A percentile compares a stretch with the other conserved stretches of the same genome.
These are phyloP conservation scores for Eupithecia subfuscata DNA, from an alignment of 2,888 invertebrate species.

Conservation along the genomic window DNA sequence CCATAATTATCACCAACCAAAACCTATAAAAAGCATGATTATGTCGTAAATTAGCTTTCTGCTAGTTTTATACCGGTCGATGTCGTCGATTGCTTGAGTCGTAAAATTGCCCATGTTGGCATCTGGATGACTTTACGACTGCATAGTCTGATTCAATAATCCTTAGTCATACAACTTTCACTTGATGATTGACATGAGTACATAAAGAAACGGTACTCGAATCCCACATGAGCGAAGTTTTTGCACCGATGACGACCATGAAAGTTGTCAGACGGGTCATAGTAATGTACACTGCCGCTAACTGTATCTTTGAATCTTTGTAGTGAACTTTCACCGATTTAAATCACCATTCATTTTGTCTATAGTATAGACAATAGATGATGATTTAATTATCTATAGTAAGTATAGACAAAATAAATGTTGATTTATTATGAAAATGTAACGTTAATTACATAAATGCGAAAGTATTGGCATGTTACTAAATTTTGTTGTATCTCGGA, in stretches of 20 bases:
- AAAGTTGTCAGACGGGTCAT: slow-evolving; percentile 46
- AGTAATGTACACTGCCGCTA: slow-evolving; percentile 34
- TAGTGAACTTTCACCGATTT: slow-evolving; percentile 43
- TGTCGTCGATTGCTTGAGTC: not conserved
- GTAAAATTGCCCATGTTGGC: not conserved
- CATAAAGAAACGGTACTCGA: not conserved
- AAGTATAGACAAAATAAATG: too few relatives aligned
- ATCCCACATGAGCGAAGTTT: slow-evolving; percentile 14
- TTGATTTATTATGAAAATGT: too few relatives aligned
- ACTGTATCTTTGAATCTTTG: slow-evolving; percentile 14
- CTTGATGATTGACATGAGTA: not conserved
- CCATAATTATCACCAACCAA: not conserved
- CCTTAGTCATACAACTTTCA: not conserved
- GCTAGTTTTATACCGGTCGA: not conserved
- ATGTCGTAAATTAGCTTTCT: not conserved
- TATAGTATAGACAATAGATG: too few relatives aligned
- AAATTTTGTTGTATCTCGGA: too few relatives aligned
- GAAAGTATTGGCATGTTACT: too few relatives aligned
- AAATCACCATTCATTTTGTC: slow-evolving; percentile 23
- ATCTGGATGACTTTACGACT: not conserved
- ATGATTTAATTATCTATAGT: too few relatives aligned
- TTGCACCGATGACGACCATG: slow-evolving; percentile 34
- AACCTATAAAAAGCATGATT: not conserved
- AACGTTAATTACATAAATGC: too few relatives aligned
- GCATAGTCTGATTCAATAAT: not conserved